Evolutionary conservation across 2,113 vertebrate genomes (phyloP).

Genomic region (Psilopogon haemacephalus): DNA sequence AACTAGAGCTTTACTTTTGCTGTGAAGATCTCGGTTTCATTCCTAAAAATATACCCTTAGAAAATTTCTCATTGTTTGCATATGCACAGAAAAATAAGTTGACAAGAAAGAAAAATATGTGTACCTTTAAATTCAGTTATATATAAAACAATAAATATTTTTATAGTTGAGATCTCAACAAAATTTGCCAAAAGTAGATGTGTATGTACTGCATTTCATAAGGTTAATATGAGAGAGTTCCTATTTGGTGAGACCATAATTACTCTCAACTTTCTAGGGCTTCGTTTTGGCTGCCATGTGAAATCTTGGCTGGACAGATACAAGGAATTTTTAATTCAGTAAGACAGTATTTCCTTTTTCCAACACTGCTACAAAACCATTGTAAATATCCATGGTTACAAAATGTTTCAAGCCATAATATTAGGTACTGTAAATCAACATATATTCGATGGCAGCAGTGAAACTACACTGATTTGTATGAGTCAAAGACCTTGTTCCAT

Average conservation of each 20-base stretch:
- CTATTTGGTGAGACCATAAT: not conserved
- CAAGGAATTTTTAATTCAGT: not conserved
- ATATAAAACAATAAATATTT: not conserved
- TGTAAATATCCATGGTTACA: not conserved
- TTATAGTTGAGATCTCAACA: not conserved
- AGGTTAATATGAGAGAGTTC: not conserved
- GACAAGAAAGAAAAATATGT: not conserved
- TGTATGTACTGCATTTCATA: not conserved
- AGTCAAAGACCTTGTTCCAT: not conserved
- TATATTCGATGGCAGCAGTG: not conserved
- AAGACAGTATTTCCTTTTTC: not conserved
- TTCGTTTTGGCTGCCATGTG: not conserved
- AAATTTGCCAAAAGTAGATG: not conserved
- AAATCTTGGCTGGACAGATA: not conserved
- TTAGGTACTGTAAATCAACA: not conserved
- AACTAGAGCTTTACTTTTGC: not conserved
- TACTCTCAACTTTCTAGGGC: not conserved
- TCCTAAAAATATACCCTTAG: not conserved
- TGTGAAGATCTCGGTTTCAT: not conserved
- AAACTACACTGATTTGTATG: not conserved
- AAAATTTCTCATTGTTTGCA: not conserved
- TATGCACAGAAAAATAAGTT: not conserved
- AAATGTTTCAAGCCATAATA: not conserved
- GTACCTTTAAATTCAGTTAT: not conserved
- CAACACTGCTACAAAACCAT: not conserved